phyloP scores from a whole-genome alignment of 2,888 invertebrate genomes.

The Rambutsinella grinnellia region DNA sequence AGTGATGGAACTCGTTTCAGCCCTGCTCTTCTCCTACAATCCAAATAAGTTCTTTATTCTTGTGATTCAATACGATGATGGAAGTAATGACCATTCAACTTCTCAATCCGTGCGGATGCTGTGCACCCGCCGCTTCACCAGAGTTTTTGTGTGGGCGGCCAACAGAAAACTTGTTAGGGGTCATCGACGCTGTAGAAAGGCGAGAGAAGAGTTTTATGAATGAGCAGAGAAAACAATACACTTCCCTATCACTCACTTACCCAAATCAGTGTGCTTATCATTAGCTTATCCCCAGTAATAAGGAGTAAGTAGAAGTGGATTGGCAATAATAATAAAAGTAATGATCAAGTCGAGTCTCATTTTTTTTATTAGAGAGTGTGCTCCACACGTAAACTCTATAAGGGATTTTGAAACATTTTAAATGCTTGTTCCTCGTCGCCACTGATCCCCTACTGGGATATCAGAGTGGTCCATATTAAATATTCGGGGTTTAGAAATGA shows the following conservation, averaged over 20 bases:
- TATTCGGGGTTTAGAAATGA: too few relatives aligned
- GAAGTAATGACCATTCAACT: constrained; percentile 41
- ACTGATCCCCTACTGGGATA: constrained; percentile 44
- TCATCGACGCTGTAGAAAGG: constrained; percentile 48
- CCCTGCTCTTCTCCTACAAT: background rate
- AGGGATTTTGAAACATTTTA: constrained; percentile 22
- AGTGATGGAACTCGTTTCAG: background rate
- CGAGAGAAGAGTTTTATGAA: too few relatives aligned
- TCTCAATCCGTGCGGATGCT: constrained; percentile 6
- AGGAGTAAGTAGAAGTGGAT: background rate
- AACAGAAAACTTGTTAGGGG: constrained; percentile 25
- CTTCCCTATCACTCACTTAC: background rate
- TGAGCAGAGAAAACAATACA: constrained; percentile 17
- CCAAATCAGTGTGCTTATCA: background rate
- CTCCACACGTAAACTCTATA: too few relatives aligned
- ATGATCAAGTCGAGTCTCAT: background rate
- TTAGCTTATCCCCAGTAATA: background rate
- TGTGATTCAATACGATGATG: constrained; percentile 19
- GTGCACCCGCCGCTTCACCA: too few relatives aligned
- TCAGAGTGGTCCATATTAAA: constrained; percentile 34
- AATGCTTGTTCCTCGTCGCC: constrained; percentile 43
- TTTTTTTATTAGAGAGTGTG: background rate
- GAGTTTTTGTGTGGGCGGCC: constrained; percentile 38
- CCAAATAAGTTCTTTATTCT: background rate
- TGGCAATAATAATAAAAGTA: background rate